Evolutionary conservation across 2,888 invertebrate genomes (phyloP), one percentile per base, ranked within the genome.

Genomic region (Pteria penguin): DNA sequence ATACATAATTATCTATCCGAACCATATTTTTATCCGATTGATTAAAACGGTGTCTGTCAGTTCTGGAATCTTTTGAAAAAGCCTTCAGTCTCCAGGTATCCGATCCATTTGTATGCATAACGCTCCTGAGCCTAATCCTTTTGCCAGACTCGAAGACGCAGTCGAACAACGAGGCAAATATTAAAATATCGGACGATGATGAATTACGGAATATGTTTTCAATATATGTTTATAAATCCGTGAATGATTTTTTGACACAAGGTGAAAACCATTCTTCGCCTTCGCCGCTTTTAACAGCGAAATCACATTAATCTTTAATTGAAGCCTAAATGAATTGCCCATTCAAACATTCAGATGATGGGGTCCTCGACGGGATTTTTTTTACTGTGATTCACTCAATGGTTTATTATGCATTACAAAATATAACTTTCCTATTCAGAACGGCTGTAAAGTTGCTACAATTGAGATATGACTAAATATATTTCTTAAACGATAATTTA

Each of bases 251-350:
- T 77, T 75, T 75, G 75, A 75, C 75, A 75, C 70, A 75, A 70
- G 75, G 70, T 70, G 75, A 75, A 75, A 75, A 75, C 70, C 58
- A 52, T 70, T 70, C 69, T 77, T 65, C 72, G 58, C 61, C 76
- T 63, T 77, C 52, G 68, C 57, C 73, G 73, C 66, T 32, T 77
- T 73, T 65, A 33, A 77, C 76, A 77, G 72, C 69, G 65, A 77
- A 77, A 77, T 57, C 69, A 69, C 76, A 77, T 77, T 77, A 77
- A 77, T 77, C 65, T 73, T 69, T 77, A 77, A 77, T 77, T 77
- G 76, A 72, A 77, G 76, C 65, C 69, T 73, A 77, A 77, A 69
- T 77, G 75, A 75, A 68, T 68, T 68, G 68, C 57, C 57, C 52
- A 57, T 32, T 57, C 32, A 60, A 60, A 60, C 22, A 60, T 14